Evolutionary conservation across 2,113 vertebrate species (phyloP).

Genomic region (Archilochus colubris): DNA sequence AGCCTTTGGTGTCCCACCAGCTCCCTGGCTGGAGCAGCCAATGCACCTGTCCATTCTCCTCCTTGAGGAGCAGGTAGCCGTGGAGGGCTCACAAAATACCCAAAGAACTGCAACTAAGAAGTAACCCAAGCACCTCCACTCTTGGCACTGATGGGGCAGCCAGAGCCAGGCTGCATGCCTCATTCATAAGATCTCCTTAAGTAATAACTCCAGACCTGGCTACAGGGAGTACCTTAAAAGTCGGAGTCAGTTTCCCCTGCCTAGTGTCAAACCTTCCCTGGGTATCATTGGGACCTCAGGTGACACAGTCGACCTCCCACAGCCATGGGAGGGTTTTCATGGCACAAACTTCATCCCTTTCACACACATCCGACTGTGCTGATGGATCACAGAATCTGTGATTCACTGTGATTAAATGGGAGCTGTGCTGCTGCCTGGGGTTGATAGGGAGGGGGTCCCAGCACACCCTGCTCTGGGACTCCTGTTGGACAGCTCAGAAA

Average conservation of each 20-base stretch:
- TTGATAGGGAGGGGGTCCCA: neutral
- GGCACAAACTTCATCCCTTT: neutral
- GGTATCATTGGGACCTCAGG: rapidly evolving
- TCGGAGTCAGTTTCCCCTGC: neutral
- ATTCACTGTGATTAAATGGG: neutral
- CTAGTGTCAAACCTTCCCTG: neutral
- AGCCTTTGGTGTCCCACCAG: neutral
- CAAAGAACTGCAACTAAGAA: neutral
- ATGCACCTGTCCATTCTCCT: rapidly evolving
- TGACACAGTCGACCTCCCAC: neutral
- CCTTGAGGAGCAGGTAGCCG: neutral
- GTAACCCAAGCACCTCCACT: neutral
- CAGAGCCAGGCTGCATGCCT: rapidly evolving
- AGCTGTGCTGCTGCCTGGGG: neutral
- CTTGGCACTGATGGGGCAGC: neutral
- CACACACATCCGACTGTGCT: neutral
- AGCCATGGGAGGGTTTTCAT: neutral
- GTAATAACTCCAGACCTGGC: neutral
- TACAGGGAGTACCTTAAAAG: no score
- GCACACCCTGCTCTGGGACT: neutral
- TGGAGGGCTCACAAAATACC: neutral
- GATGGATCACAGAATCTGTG: neutral
- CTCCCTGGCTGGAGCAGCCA: rapidly evolving
- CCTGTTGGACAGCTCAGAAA: rapidly evolving
- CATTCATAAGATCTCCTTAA: neutral